Conservation (phyloP, 2,888 invertebrate species). For the Eustalomyia histrio region DNA sequence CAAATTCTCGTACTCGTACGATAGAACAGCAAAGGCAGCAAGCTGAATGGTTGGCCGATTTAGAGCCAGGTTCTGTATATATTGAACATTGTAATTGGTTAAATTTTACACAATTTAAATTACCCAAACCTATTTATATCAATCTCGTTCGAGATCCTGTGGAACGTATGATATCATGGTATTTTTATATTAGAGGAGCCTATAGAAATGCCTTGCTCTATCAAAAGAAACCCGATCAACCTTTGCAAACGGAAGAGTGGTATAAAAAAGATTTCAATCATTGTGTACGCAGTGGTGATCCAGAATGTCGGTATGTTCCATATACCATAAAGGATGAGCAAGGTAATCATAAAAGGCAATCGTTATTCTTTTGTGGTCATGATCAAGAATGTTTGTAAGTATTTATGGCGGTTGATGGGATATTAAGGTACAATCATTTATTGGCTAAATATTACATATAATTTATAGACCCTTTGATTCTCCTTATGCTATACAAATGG, state of each 20-base stretch:
- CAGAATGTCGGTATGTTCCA: constrained; percentile 89
- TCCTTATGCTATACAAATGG: constrained; percentile 86
- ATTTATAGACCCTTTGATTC: constrained; percentile 58
- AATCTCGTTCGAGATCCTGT: constrained; percentile 93
- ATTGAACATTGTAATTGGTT: constrained; percentile 93
- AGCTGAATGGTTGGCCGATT: constrained; percentile 85
- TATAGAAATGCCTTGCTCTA: constrained; percentile 85
- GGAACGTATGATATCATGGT: constrained; percentile 94
- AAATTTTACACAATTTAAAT: constrained; percentile 88
- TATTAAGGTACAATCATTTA: no score
- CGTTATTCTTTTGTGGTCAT: constrained; percentile 94
- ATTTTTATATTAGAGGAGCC: constrained; percentile 92
- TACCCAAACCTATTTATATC: constrained; percentile 90
- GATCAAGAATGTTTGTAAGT: constrained; percentile 89
- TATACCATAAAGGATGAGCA: constrained; percentile 89
- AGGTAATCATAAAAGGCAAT: constrained; percentile 90
- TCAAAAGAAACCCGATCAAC: constrained; percentile 86
- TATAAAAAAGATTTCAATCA: constrained; percentile 86
- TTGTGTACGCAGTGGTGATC: constrained; percentile 89
- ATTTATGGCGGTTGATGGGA: neutral
- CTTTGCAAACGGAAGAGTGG: constrained; percentile 72
- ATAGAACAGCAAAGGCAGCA: constrained; percentile 85
- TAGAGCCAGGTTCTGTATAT: constrained; percentile 87
- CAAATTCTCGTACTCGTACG: constrained; percentile 76
- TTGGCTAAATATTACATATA: neutral